A percentile compares a stretch with the other conserved stretches of the same genome.
Evolutionary conservation across 2,888 invertebrate genomes (phyloP).

Genomic region (Patella caerulea): DNA sequence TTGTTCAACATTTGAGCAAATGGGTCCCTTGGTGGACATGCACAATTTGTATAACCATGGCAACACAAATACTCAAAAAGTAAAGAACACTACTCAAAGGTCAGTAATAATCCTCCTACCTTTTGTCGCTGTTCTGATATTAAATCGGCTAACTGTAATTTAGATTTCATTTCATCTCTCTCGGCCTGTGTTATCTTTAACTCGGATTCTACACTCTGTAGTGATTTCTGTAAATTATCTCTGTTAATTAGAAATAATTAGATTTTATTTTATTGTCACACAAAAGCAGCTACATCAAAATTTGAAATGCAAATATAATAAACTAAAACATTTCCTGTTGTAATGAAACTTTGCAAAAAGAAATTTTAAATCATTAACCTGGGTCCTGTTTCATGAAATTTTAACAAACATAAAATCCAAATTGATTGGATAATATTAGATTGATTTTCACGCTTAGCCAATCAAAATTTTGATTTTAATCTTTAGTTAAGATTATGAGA

Average conservation of each 20-base stretch:
- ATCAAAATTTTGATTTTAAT: too few relatives aligned
- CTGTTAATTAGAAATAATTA: conserved; percentile 39
- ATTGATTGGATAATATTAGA: too few relatives aligned
- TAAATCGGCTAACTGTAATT: conserved; percentile 43
- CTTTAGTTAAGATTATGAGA: too few relatives aligned
- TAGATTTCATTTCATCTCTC: conserved; percentile 47
- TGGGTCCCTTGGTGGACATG: too few relatives aligned
- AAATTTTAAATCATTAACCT: neutral
- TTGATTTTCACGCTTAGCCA: too few relatives aligned
- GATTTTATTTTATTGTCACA: neutral
- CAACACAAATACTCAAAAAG: neutral
- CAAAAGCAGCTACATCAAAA: neutral
- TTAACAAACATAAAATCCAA: too few relatives aligned
- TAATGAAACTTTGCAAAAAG: neutral
- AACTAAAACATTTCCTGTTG: neutral
- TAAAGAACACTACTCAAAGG: neutral
- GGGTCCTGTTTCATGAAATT: too few relatives aligned
- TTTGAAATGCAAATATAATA: too few relatives aligned
- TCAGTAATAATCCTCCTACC: conserved; percentile 30
- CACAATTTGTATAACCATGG: too few relatives aligned
- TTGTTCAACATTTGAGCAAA: too few relatives aligned
- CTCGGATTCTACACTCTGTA: conserved; percentile 39
- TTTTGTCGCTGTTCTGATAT: conserved; percentile 41
- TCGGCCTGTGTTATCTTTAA: conserved; percentile 44
- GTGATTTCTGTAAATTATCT: conserved; percentile 44